Conservation (phyloP, 2,888 invertebrate genomes). For the Dryobota labecula region DNA sequence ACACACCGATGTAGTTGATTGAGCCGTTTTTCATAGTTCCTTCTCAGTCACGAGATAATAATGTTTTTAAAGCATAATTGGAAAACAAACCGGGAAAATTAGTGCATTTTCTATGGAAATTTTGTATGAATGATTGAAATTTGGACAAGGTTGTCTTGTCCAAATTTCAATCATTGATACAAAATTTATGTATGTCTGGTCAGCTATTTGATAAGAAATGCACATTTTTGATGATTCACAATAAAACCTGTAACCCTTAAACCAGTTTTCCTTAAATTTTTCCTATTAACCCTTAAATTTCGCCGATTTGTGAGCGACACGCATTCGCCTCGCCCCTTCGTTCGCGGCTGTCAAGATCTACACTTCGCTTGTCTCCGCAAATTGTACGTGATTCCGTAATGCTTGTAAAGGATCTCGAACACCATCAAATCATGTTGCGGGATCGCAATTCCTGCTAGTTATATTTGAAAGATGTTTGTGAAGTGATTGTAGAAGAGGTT, state of each 20-base stretch:
- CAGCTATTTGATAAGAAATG: no score
- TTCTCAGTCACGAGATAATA: no score
- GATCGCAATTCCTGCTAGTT: neutral
- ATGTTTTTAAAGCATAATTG: no score
- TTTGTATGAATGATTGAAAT: no score
- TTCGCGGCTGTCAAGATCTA: constrained; percentile 15
- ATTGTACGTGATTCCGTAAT: constrained; percentile 10
- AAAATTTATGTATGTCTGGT: no score
- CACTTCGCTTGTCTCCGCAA: constrained; percentile 1
- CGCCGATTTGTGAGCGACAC: neutral
- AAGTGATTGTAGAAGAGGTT: neutral
- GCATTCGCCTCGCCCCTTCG: neutral
- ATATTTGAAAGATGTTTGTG: neutral
- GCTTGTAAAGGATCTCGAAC: constrained; percentile 7
- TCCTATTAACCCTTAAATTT: neutral
- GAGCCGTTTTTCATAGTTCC: no score
- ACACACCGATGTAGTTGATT: no score
- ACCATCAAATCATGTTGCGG: constrained; percentile 6
- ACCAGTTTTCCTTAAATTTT: neutral
- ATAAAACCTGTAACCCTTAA: neutral
- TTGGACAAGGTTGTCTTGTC: no score
- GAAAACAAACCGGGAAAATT: no score
- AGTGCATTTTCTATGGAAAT: no score
- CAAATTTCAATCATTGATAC: no score
- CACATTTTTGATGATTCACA: neutral